These are phyloP conservation scores for Centruroides sculpturatus DNA, from an alignment of 1,140 invertebrate genomes.

Conservation along the genomic window DNA sequence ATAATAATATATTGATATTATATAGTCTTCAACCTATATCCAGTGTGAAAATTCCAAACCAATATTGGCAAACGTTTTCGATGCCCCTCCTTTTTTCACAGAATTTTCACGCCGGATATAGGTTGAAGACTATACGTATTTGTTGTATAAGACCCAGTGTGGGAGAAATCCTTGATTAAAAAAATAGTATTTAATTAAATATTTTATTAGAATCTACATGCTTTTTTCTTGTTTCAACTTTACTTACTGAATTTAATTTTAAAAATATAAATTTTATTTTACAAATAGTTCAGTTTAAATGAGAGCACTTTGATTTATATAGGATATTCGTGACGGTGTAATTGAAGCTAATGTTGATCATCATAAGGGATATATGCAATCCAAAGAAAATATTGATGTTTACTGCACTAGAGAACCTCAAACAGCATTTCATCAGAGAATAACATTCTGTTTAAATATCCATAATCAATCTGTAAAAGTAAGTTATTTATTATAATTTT, in stretches of 20 bases:
- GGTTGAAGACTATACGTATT: no score
- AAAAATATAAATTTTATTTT: background rate
- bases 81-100: no score
- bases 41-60: no score
- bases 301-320: constrained; percentile 4
- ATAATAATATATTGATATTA: no score
- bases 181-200: no score
- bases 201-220: no score
- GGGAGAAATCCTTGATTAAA: no score
- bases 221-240: background rate
- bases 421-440: constrained; percentile 91
- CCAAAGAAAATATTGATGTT: constrained; percentile 91
- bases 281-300: background rate
- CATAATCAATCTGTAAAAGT: constrained; percentile 75
- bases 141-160: no score
- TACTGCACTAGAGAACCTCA: constrained; percentile 96
- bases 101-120: no score
- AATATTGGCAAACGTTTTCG: no score
- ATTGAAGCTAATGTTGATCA: constrained; percentile 95
- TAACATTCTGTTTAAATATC: constrained; percentile 92
- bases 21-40: no score
- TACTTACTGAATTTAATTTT: background rate
- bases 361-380: constrained; percentile 89
- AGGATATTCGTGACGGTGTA: constrained; percentile 94
- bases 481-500: background rate